Conservation (phyloP, 2,113 vertebrate species). For the Corythaeola cristata region DNA sequence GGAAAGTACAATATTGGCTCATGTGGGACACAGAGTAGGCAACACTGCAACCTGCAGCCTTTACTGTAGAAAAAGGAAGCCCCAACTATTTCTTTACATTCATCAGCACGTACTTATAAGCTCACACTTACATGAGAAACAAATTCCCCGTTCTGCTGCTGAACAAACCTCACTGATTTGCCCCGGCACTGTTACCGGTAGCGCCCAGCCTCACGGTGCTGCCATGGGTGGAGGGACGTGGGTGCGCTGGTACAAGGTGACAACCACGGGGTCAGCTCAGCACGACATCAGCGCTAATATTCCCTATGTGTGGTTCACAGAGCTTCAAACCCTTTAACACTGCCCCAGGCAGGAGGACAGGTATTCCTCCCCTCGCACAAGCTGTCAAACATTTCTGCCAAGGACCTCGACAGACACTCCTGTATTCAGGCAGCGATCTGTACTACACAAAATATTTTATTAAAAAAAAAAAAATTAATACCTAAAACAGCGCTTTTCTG, state of each 20-base stretch:
- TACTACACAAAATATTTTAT: neutral
- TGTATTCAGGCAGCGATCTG: neutral
- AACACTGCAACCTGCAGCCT: neutral
- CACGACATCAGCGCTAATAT: neutral
- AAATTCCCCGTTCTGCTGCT: neutral
- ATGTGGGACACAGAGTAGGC: fast-evolving
- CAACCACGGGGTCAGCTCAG: neutral
- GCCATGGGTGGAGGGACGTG: neutral
- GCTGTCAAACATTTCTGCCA: neutral
- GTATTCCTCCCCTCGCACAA: neutral
- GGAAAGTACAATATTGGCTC: neutral
- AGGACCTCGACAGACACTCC: neutral
- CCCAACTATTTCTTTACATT: neutral
- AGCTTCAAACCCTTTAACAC: neutral
- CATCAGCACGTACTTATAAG: neutral
- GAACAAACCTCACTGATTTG: neutral
- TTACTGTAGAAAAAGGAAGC: neutral
- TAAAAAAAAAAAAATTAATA: neutral
- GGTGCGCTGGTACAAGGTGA: neutral
- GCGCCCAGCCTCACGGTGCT: neutral
- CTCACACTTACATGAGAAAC: neutral
- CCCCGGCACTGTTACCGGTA: fast-evolving
- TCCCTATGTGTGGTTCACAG: neutral
- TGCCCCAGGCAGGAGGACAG: neutral
- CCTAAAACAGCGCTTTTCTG: neutral